Conservation (phyloP, 2,797 vertebrate species). For the Channa striata region DNA sequence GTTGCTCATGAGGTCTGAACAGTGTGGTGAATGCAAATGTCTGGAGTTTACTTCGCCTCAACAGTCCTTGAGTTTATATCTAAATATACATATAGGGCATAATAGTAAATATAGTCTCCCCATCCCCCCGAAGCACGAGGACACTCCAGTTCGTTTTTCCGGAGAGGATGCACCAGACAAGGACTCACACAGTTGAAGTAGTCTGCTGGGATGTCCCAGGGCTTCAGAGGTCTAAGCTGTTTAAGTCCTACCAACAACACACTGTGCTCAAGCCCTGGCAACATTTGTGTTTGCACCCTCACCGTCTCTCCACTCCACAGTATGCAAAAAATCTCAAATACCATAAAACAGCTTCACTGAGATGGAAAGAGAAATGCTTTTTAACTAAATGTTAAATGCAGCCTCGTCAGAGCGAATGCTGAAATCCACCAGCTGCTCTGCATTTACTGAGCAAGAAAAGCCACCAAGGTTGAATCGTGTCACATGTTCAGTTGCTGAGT, state of each 20-base stretch:
- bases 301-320: slow-evolving; percentile 24
- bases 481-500: slow-evolving; percentile 48
- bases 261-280: slow-evolving; percentile 30
- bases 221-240: slow-evolving; percentile 24
- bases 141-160: slow-evolving; percentile 12
- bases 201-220: slow-evolving; percentile 9
- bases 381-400: slow-evolving; percentile 54
- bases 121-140: slow-evolving; percentile 3
- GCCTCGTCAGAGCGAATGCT: slow-evolving; percentile 54
- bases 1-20: slow-evolving; percentile 57
- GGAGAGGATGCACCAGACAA: neutral
- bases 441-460: slow-evolving; percentile 52
- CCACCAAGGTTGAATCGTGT: slow-evolving; percentile 44
- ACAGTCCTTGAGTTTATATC: slow-evolving; percentile 11
- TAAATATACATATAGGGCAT: slow-evolving; percentile 2
- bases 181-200: neutral
- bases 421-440: slow-evolving; percentile 64
- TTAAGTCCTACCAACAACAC: slow-evolving; percentile 14
- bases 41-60: slow-evolving; percentile 16
- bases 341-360: slow-evolving; percentile 30
- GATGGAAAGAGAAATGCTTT: slow-evolving; percentile 63
- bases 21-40: slow-evolving; percentile 38
- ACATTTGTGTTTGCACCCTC: slow-evolving; percentile 33
- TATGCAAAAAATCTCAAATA: slow-evolving; percentile 44
- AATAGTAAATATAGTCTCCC: neutral